Percentiles rank a stretch among this genome's conserved stretches.
Evolutionary conservation across 2,888 invertebrate species (phyloP).

Genomic region (Pelosia muscerda): DNA sequence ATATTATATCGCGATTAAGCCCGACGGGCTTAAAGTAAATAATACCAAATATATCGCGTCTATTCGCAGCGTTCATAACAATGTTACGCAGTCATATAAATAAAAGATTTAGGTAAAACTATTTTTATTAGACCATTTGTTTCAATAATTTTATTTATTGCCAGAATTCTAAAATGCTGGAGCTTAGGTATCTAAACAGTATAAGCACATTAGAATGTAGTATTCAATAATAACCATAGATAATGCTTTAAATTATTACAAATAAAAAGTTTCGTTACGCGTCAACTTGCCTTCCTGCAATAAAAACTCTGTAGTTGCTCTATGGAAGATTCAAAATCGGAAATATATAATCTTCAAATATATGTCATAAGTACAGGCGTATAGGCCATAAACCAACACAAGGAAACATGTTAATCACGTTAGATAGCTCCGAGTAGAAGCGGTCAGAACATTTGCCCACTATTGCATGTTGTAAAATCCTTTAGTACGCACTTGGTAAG

Average conservation of each 20-base stretch:
- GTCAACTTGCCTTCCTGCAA: conserved; percentile 6
- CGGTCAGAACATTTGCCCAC: conserved; percentile 41
- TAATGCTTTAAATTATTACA: conserved; percentile 24
- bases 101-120: too few relatives aligned
- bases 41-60: too few relatives aligned
- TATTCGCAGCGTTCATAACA: too few relatives aligned
- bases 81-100: too few relatives aligned
- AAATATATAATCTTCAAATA: conserved; percentile 1
- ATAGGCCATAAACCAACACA: conserved; percentile 28
- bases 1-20: too few relatives aligned
- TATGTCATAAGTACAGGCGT: conserved; percentile 32
- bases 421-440: conserved; percentile 45
- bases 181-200: too few relatives aligned
- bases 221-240: neutral
- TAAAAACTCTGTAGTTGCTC: neutral
- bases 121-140: too few relatives aligned
- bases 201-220: neutral
- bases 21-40: too few relatives aligned
- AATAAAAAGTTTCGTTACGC: conserved; percentile 14
- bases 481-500: conserved; percentile 71
- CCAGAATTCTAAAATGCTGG: too few relatives aligned
- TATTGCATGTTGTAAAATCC: conserved; percentile 62
- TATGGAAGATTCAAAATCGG: neutral
- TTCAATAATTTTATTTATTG: too few relatives aligned
- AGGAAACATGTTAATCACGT: conserved; percentile 54